Evolutionary conservation across 2,888 invertebrate genomes (phyloP), one percentile per base, ranked within the genome.

Genomic region (Synergus itoensis): DNA sequence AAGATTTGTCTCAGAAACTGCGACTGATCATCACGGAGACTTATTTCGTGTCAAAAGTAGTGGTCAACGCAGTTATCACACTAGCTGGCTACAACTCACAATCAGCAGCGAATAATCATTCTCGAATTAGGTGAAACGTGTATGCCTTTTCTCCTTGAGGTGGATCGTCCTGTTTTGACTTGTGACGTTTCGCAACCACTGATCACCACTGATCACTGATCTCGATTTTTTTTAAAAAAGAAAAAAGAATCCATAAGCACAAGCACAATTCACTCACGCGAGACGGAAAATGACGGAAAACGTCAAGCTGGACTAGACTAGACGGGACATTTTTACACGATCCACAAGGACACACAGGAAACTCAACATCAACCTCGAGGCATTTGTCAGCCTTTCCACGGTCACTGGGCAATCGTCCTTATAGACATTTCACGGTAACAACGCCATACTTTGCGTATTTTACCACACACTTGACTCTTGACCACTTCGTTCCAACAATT

Each of bases 101-200:
- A 53, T 73, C 36, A 73, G 36, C 73, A 28, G 28, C 73, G 73
- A 73, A 73, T 48, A 73, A 73, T 73, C 73, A 73, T 73, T 73
- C 73, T 73, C n/a, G 53, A 36, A 53, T 16, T 16, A 53, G 69
- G 48, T 73, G 36, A 73, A 73, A 73, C 48, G 53, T 73, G 53
- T 69, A 53, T 60, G 60, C 60, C 76, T 28, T 28, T 86, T 87
- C 86, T 85, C 88, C 86, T 88, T 84, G 85, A 82, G 83, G 84
- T 86, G 83, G 81, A 82, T 79, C 81, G 84, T 85, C 82, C 79
- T 83, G 86, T 85, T 87, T 82, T 88, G 90, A 90, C 86, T 87
- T 87, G 89, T 88, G 89, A 90, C 86, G 87, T 88, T 90, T 89
- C 87, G 85, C 88, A 88, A 90, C 87, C 28, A 28, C 28, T 28